These are phyloP conservation scores for Pseudotriccus pelzelni DNA, from an alignment of 2,797 vertebrate genomes.

Conservation along the genomic window DNA sequence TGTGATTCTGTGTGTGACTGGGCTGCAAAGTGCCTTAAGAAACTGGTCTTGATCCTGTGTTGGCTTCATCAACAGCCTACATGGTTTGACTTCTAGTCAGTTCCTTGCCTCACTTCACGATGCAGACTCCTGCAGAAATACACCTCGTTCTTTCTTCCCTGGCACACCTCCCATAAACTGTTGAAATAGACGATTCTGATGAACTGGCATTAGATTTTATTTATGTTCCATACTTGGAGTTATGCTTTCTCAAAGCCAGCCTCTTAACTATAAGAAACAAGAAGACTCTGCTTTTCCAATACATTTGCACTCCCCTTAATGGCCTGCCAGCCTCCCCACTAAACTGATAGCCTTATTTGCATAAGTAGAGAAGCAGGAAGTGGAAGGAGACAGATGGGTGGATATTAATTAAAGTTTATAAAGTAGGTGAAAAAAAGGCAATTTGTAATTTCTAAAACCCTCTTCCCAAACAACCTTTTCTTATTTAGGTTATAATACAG, in stretches of 20 bases:
- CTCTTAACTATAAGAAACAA: conserved; percentile 2
- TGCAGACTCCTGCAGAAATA: background rate
- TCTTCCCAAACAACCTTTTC: background rate
- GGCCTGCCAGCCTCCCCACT: conserved; percentile 6
- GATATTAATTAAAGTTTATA: conserved; percentile 57
- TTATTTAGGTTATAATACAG: conserved; percentile 1
- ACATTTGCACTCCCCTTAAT: conserved; percentile 15
- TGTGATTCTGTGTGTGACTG: background rate
- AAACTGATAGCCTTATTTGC: background rate
- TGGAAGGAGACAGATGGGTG: conserved; percentile 44
- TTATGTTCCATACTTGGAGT: background rate
- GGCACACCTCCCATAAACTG: background rate
- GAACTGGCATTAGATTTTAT: background rate
- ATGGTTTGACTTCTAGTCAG: background rate
- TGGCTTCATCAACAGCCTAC: background rate
- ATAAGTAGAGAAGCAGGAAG: conserved; percentile 37
- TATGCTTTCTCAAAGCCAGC: background rate
- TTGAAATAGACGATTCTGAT: background rate
- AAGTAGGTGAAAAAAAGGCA: background rate
- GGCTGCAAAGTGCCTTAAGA: background rate
- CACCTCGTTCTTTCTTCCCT: background rate
- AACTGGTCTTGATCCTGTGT: background rate
- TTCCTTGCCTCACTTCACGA: background rate
- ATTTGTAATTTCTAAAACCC: background rate
- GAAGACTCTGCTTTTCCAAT: background rate